Percentiles rank a stretch among this genome's conserved stretches.
Evolutionary conservation across 2,113 vertebrate species (phyloP).

Genomic region (Ceyx melanurus): DNA sequence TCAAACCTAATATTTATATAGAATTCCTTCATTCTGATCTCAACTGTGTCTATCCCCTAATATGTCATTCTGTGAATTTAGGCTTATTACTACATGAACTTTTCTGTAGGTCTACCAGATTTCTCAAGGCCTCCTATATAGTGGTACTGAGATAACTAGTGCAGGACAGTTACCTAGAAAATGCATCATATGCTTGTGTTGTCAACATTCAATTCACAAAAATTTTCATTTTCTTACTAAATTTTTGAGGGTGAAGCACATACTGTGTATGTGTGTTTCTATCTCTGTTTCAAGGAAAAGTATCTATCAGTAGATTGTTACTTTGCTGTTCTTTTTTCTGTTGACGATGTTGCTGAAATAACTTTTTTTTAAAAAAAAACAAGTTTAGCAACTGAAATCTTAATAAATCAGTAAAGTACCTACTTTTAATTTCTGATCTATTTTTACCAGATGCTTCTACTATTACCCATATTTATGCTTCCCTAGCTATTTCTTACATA

Average conservation of each 20-base stretch:
- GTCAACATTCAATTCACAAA: background rate
- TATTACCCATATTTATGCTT: background rate
- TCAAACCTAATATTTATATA: background rate
- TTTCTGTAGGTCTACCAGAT: background rate
- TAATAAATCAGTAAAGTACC: slow-evolving; percentile 15
- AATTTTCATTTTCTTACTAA: background rate
- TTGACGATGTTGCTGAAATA: background rate
- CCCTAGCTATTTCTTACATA: background rate
- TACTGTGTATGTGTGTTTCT: rapidly evolving
- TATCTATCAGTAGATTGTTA: rapidly evolving
- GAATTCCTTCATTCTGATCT: background rate
- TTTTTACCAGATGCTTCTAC: background rate
- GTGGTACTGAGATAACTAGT: background rate
- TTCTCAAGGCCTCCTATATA: background rate
- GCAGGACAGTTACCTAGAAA: background rate
- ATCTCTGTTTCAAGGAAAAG: background rate
- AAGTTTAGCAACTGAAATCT: background rate
- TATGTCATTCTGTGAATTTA: background rate
- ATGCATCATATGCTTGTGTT: background rate
- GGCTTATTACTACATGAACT: background rate
- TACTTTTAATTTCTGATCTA: background rate
- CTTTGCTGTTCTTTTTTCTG: background rate
- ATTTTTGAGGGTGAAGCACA: background rate
- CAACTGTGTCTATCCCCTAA: background rate
- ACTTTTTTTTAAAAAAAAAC: background rate